phyloP scores from a whole-genome alignment of 2,113 vertebrate genomes.

The Datnioides undecimradiatus region DNA sequence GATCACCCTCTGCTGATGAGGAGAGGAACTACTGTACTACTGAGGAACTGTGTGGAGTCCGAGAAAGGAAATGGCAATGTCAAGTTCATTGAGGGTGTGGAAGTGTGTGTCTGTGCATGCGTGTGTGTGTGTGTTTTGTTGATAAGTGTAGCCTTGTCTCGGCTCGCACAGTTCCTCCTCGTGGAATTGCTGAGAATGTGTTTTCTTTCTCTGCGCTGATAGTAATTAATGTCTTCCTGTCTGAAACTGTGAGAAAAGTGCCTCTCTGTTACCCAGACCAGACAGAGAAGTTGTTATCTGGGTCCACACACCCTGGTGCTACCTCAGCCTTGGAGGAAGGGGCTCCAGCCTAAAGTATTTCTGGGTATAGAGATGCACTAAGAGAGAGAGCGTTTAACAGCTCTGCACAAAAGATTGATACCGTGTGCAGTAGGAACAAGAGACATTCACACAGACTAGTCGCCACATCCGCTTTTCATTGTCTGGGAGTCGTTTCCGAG shows the following conservation, averaged over 20 bases:
- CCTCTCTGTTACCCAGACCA: neutral
- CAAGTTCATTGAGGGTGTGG: neutral
- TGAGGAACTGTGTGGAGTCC: no score
- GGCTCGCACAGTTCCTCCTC: neutral
- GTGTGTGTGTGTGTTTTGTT: neutral
- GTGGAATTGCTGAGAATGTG: conserved; percentile 9
- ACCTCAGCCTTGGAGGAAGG: conserved; percentile 14
- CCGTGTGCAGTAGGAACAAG: neutral
- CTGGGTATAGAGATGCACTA: neutral
- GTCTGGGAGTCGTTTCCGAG: neutral
- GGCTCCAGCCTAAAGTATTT: neutral
- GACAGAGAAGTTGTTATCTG: conserved; percentile 34
- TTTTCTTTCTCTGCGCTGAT: neutral
- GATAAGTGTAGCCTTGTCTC: conserved; percentile 11
- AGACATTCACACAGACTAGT: no score
- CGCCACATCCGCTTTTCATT: no score
- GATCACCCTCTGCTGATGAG: conserved; percentile 19
- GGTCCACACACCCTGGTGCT: neutral
- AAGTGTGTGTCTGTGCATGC: neutral
- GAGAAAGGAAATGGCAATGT: neutral
- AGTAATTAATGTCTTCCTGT: conserved; percentile 58
- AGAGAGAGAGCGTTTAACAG: neutral
- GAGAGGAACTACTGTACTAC: neutral
- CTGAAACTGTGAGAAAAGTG: conserved; percentile 12
- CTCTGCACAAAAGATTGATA: neutral